These are phyloP conservation scores for Mactromeris polynyma DNA, from an alignment of 2,888 invertebrate species.

Conservation along the genomic window DNA sequence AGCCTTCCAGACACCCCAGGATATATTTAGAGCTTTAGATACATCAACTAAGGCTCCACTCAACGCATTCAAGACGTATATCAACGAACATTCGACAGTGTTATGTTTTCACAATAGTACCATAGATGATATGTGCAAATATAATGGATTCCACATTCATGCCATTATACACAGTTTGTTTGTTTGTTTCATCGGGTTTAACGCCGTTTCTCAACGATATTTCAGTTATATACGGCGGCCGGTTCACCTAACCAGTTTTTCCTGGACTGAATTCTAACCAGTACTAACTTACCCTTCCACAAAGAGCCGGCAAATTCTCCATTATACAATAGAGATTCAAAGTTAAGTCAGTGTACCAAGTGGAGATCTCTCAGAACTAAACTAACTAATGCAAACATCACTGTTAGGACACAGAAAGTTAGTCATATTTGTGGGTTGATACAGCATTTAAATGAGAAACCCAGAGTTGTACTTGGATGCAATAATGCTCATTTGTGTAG, in stretches of 20 bases:
- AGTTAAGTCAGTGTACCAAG: neutral
- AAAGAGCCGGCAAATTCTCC: too few species aligned
- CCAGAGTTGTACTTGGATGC: constrained; percentile 18
- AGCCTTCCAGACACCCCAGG: neutral
- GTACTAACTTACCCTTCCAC: too few species aligned
- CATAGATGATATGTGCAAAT: constrained; percentile 14
- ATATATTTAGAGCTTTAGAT: neutral
- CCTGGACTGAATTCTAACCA: too few species aligned
- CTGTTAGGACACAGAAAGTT: neutral
- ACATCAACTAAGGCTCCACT: neutral
- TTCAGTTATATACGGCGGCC: too few species aligned
- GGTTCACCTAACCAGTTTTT: too few species aligned
- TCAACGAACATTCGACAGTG: neutral
- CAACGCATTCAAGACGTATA: constrained; percentile 16
- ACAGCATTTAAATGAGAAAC: neutral
- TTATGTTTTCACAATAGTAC: constrained; percentile 23
- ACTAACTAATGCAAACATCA: neutral
- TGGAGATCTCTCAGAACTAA: constrained; percentile 2
- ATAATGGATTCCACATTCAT: constrained; percentile 37
- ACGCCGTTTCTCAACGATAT: too few species aligned
- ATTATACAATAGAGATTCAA: too few species aligned
- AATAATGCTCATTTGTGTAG: constrained; percentile 22
- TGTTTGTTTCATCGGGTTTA: too few species aligned
- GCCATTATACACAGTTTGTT: neutral
- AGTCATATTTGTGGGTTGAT: neutral